These are phyloP conservation scores for Rhinichthys osculus DNA, from an alignment of 2,797 vertebrate species.

Conservation along the genomic window DNA sequence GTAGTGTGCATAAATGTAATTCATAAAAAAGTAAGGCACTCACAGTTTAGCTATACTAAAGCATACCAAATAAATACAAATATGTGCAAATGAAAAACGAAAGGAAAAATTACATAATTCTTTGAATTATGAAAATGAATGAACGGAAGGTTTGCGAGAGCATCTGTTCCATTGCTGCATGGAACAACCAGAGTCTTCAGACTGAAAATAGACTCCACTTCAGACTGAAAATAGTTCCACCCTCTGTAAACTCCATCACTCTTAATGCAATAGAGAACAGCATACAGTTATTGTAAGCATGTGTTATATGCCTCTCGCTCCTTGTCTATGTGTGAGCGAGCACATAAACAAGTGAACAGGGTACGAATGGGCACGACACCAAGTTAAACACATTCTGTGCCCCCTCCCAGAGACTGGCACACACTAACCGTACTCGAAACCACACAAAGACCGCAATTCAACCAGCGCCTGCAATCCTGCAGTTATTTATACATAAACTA, in stretches of 20 bases:
- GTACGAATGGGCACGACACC: constrained; percentile 69
- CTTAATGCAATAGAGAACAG: constrained; percentile 57
- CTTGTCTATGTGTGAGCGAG: constrained; percentile 45
- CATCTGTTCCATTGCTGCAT: constrained; percentile 38
- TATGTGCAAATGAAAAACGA: background rate
- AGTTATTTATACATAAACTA: constrained; percentile 67
- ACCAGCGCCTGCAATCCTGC: constrained; percentile 64
- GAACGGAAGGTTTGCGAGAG: constrained; percentile 10
- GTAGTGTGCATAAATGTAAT: background rate
- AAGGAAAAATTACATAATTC: background rate
- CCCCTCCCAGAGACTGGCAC: constrained; percentile 69
- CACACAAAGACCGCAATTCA: constrained; percentile 82
- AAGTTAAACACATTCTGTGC: constrained; percentile 75
- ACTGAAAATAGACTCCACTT: constrained; percentile 66
- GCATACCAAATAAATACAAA: background rate
- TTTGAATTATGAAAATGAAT: background rate
- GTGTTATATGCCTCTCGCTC: background rate
- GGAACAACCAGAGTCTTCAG: constrained; percentile 62
- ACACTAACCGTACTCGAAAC: constrained; percentile 63
- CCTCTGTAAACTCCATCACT: constrained; percentile 43
- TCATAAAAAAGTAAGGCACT: background rate
- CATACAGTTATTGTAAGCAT: constrained; percentile 3
- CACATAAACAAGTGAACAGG: constrained; percentile 64
- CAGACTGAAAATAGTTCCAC: constrained; percentile 54
- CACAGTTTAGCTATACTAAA: background rate